A percentile compares a stretch with the other conserved stretches of the same genome.
phyloP scores from a whole-genome alignment of 2,888 invertebrate species.

The Tetragnatha montana region DNA sequence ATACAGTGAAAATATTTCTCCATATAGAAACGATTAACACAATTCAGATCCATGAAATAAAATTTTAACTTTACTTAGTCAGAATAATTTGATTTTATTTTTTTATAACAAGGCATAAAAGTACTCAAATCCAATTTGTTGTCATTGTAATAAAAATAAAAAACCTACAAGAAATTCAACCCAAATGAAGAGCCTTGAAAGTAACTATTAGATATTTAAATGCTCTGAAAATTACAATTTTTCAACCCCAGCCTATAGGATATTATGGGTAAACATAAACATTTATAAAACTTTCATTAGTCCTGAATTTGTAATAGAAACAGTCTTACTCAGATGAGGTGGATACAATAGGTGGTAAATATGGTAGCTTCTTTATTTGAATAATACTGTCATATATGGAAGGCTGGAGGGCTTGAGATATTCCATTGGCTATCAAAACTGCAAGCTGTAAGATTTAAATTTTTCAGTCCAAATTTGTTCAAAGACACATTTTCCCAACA shows the following conservation, averaged over 20 bases:
- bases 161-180: too few relatives aligned
- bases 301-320: background rate
- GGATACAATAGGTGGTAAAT: conserved; percentile 93
- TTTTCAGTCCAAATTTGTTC: background rate
- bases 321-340: conserved; percentile 82
- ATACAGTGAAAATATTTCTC: background rate
- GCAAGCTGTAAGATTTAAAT: conserved; percentile 81
- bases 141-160: too few relatives aligned
- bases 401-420: conserved; percentile 95
- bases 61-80: background rate
- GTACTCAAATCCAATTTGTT: background rate
- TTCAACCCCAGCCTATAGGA: too few relatives aligned
- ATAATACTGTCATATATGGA: conserved; percentile 99
- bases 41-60: background rate
- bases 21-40: background rate
- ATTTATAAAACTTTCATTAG: background rate
- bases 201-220: background rate
- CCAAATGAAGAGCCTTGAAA: too few relatives aligned
- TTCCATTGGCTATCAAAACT: conserved; percentile 95
- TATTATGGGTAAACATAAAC: background rate
- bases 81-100: background rate
- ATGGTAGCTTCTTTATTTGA: conserved; percentile 96
- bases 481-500: too few relatives aligned
- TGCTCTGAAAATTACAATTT: too few relatives aligned
- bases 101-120: background rate